Evolutionary conservation across 2,888 invertebrate species (phyloP), one percentile per base, ranked within the genome.

Genomic region (Cheilosia vernalis): DNA sequence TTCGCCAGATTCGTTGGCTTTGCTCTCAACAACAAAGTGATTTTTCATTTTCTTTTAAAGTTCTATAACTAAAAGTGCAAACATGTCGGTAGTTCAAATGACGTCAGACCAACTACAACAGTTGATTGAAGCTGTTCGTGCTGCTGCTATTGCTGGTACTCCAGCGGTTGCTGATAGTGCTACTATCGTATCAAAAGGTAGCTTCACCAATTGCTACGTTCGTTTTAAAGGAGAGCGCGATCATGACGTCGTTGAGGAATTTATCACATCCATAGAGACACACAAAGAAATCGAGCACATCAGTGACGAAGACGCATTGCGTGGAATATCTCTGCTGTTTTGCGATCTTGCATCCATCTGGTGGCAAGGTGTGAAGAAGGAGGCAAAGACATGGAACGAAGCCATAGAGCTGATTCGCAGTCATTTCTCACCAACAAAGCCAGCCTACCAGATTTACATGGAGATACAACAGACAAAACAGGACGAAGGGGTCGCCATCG

Each of bases 331-430:
- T 15, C 84, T 91, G 72, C 87, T 91, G 5, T 89, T 91, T 77
- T 88, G 53, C 19, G 90, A 90, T 33, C 81, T 90, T 24, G 91
- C 91, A 5, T 89, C 89, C 9, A 90, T 89, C 21, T 91, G 91
- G 91, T 91, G 91, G 91, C 91, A 91, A 87, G 91, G 91, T 64
- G 90, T 91, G 0, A 89, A 89, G 30, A 89, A 89, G 73, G 91
- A 91, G 84, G 91, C 90, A 7, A 88, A 89, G 61, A 89, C 89
- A n/a, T 91, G 91, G 90, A 87, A 87, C 7, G 90, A 91, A n/a
- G 91, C 88, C 42, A 87, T 91, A 55, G 88, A 51, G 1, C 88
- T 91, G 15, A 88, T 91, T 49, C 89, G 91, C 3, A 91, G 90
- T 40, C 90, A 91, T 80, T 91, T 91, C 69, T 90, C 91, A 44